Evolutionary conservation across 2,888 invertebrate species (phyloP).

Genomic region (Hermaeophaga mercurialis): DNA sequence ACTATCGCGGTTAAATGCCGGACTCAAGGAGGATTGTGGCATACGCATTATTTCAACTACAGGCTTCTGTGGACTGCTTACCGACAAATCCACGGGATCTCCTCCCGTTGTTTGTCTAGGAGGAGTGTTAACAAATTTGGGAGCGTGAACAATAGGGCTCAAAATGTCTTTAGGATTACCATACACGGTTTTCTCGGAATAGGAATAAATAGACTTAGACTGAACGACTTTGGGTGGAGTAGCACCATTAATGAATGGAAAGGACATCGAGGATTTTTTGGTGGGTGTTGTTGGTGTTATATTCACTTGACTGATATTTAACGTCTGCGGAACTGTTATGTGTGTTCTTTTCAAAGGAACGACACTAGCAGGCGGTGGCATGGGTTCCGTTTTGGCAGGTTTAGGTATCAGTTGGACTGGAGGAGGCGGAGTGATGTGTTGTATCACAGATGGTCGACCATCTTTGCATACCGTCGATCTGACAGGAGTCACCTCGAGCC

Average conservation of each 20-base stretch:
- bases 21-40: slow-evolving; percentile 46
- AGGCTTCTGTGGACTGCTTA: slow-evolving; percentile 59
- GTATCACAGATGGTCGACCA: slow-evolving; percentile 52
- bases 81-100: slow-evolving; percentile 71
- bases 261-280: slow-evolving; percentile 23
- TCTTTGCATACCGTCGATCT: slow-evolving; percentile 48
- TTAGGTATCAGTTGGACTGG: slow-evolving; percentile 35
- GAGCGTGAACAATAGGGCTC: slow-evolving; percentile 59
- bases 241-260: slow-evolving; percentile 40
- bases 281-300: slow-evolving; percentile 32
- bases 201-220: slow-evolving; percentile 68
- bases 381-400: slow-evolving; percentile 39
- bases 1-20: slow-evolving; percentile 30
- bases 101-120: slow-evolving; percentile 52
- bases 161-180: slow-evolving; percentile 75
- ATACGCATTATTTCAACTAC: slow-evolving; percentile 67
- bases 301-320: slow-evolving; percentile 38
- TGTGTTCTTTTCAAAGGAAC: slow-evolving; percentile 54
- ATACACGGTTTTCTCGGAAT: slow-evolving; percentile 69
- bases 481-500: slow-evolving; percentile 76
- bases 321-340: slow-evolving; percentile 57
- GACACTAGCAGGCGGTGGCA: slow-evolving; percentile 46
- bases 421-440: slow-evolving; percentile 39
- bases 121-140: slow-evolving; percentile 55
- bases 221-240: slow-evolving; percentile 66